Percentiles rank a stretch among this genome's conserved stretches.
Evolutionary conservation across 2,888 invertebrate species (phyloP).

Genomic region (Papilio demoleus): DNA sequence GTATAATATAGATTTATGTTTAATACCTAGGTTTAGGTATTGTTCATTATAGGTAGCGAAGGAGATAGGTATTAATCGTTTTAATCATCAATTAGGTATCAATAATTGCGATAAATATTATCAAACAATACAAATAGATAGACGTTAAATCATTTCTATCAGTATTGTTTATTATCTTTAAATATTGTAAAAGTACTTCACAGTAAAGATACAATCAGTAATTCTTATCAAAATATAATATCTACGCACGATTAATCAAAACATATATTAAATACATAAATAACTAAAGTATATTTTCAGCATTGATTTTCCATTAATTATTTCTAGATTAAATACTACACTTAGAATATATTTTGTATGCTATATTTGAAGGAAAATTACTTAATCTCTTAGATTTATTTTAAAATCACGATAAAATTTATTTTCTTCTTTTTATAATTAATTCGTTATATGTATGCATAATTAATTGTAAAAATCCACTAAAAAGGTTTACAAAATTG

Average conservation of each 20-base stretch:
- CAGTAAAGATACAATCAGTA: constrained; percentile 73
- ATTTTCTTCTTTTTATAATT: too few species aligned
- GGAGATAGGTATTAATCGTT: constrained; percentile 59
- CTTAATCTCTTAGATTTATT: too few species aligned
- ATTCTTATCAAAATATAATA: constrained; percentile 65
- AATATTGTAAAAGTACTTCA: constrained; percentile 76
- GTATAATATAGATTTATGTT: neutral
- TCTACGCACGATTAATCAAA: constrained; percentile 52
- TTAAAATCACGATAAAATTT: too few species aligned
- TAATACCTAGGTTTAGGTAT: constrained; percentile 30
- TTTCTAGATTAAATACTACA: constrained; percentile 3
- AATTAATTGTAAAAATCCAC: too few species aligned
- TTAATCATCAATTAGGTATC: constrained; percentile 59
- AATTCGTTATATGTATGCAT: too few species aligned
- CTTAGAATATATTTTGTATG: too few species aligned
- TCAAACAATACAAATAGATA: constrained; percentile 79
- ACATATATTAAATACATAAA: constrained; percentile 46
- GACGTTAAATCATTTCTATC: constrained; percentile 76
- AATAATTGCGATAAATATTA: constrained; percentile 75
- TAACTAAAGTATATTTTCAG: constrained; percentile 31
- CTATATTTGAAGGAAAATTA: too few species aligned
- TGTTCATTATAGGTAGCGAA: constrained; percentile 52
- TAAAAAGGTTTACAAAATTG: too few species aligned
- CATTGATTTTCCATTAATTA: neutral
- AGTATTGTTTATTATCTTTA: constrained; percentile 76